Conservation (phyloP, 2,113 vertebrate genomes). For the Burhinus oedicnemus region DNA sequence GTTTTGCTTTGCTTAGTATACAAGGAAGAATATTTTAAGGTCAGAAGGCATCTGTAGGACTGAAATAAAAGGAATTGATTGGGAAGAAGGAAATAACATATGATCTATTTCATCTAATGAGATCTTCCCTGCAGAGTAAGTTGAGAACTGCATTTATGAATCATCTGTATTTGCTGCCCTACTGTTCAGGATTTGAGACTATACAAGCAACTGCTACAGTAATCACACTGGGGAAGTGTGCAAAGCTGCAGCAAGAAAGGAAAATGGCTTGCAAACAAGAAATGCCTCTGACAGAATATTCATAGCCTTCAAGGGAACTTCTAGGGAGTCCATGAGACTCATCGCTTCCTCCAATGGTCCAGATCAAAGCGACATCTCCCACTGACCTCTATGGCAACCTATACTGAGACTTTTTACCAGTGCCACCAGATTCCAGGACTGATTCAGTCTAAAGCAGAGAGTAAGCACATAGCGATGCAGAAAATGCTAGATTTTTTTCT, state of each 20-base stretch:
- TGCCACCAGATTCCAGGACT: background rate
- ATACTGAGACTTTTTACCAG: background rate
- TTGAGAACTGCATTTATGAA: slow-evolving; percentile 28
- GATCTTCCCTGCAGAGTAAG: background rate
- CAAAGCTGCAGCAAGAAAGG: background rate
- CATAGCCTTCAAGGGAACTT: background rate
- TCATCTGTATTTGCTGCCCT: slow-evolving; percentile 10
- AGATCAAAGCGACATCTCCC: background rate
- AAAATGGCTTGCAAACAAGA: background rate
- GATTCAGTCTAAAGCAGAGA: background rate
- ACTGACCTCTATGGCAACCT: background rate
- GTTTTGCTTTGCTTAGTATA: slow-evolving; percentile 38
- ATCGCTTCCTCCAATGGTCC: background rate
- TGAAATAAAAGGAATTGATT: slow-evolving; percentile 54
- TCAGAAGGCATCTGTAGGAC: slow-evolving; percentile 32
- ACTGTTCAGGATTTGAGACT: background rate
- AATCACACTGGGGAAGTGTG: background rate
- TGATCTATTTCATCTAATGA: slow-evolving; percentile 32
- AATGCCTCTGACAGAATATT: background rate
- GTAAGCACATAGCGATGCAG: background rate
- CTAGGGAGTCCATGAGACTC: background rate
- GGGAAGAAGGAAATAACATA: slow-evolving; percentile 46
- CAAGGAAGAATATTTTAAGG: slow-evolving; percentile 5
- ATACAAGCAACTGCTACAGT: background rate
- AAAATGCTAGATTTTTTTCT: background rate